Percentiles rank a stretch among this genome's conserved stretches.
Conservation (phyloP, 2,797 vertebrate genomes). For the Yasuhikotakia modesta region DNA sequence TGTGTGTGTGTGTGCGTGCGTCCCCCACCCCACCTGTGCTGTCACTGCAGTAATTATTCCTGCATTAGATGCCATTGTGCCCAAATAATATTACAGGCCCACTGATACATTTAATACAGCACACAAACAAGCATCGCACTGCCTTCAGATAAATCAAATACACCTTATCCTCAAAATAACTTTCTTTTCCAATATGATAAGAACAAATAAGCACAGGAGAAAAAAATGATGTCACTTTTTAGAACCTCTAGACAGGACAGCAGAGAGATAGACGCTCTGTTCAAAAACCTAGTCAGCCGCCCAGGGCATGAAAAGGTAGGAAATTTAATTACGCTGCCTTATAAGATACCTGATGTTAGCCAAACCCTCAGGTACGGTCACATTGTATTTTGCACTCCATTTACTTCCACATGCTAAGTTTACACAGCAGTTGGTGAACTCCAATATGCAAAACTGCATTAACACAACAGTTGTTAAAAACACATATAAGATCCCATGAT, state of each 20-base stretch:
- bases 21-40: constrained; percentile 37
- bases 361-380: constrained; percentile 1
- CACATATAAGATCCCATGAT: background rate
- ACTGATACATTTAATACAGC: constrained; percentile 39
- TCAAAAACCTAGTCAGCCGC: background rate
- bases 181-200: constrained; percentile 33
- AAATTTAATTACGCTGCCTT: background rate
- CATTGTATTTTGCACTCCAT: background rate
- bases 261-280: background rate
- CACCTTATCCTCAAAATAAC: constrained; percentile 11
- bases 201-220: constrained; percentile 33
- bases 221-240: background rate
- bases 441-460: too few relatives aligned
- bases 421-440: background rate
- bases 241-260: background rate
- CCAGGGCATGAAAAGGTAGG: background rate
- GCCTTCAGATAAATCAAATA: constrained; percentile 43
- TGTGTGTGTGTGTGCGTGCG: background rate
- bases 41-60: constrained; percentile 59
- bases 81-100: constrained; percentile 45
- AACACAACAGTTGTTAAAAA: too few relatives aligned
- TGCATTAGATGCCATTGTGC: constrained; percentile 52
- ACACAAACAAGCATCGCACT: constrained; percentile 28
- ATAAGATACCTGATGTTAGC: background rate
- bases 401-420: background rate